These are phyloP conservation scores for Rhinatrema bivittatum DNA, from an alignment of 2,797 vertebrate genomes.

Conservation along the genomic window DNA sequence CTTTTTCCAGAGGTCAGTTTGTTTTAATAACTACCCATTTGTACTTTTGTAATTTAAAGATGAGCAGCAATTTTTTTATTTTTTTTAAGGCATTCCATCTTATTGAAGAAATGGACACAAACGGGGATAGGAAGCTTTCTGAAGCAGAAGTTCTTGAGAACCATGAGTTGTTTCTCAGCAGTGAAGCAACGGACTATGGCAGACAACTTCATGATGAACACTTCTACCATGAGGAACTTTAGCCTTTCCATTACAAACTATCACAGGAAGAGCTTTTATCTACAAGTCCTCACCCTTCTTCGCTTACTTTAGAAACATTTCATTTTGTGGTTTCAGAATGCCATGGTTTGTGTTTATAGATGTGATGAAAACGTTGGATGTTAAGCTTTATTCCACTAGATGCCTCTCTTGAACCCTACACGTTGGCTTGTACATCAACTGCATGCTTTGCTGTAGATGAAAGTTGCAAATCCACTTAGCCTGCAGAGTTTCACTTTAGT, in stretches of 20 bases:
- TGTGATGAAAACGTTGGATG: too few relatives aligned
- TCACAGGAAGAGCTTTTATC: constrained; percentile 7
- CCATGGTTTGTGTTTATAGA: constrained; percentile 20
- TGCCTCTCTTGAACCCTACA: too few relatives aligned
- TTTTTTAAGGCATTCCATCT: constrained; percentile 79
- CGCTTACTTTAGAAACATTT: constrained; percentile 24
- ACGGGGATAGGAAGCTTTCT: constrained; percentile 76
- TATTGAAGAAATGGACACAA: constrained; percentile 84
- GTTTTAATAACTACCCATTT: too few relatives aligned
- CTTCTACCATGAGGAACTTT: constrained; percentile 85
- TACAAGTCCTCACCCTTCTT: constrained; percentile 13
- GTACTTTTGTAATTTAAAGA: too few relatives aligned
- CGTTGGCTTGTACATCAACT: too few relatives aligned
- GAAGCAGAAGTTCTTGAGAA: constrained; percentile 79
- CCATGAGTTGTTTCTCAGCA: constrained; percentile 85
- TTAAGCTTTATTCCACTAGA: too few relatives aligned
- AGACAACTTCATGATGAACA: constrained; percentile 75
- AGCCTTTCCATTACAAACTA: constrained; percentile 29
- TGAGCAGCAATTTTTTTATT: too few relatives aligned
- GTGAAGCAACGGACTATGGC: constrained; percentile 94
- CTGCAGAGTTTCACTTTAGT: too few relatives aligned
- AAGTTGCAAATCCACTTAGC: too few relatives aligned
- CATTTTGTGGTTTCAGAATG: constrained; percentile 33
- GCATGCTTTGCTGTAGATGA: too few relatives aligned
- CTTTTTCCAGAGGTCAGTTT: too few relatives aligned